A percentile compares a stretch with the other conserved stretches of the same genome.
Evolutionary conservation across 2,797 vertebrate species (phyloP).

Genomic region (Antennarius maculatus): DNA sequence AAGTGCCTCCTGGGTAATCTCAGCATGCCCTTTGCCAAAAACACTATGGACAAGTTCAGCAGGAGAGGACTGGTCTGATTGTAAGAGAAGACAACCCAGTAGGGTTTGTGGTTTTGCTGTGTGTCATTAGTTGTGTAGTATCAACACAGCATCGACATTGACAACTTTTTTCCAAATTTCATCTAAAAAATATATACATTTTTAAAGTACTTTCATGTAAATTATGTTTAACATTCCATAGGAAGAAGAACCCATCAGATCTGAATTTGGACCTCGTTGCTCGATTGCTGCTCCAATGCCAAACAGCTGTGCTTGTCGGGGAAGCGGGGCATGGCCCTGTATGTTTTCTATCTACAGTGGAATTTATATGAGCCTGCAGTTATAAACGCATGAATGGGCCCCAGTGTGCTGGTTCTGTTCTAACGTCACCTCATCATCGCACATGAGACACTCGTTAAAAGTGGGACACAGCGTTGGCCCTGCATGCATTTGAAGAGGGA

Average conservation of each 20-base stretch:
- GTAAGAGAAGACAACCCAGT: conserved; percentile 26
- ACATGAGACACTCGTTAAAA: conserved; percentile 58
- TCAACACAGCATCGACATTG: not conserved
- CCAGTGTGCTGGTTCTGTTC: conserved; percentile 68
- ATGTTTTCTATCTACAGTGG: conserved; percentile 78
- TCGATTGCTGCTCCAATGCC: conserved; percentile 40
- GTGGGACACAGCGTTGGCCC: conserved; percentile 25
- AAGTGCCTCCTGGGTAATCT: conserved; percentile 76
- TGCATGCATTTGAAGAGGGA: conserved; percentile 49
- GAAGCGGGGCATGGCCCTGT: conserved; percentile 55
- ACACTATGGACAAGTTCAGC: conserved; percentile 40
- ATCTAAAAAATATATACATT: not conserved
- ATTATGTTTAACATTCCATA: not conserved
- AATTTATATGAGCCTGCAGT: conserved; percentile 79
- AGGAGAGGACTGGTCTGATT: conserved; percentile 9
- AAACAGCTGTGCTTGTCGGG: conserved; percentile 70
- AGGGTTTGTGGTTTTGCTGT: not conserved
- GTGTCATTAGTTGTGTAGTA: no score
- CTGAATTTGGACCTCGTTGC: conserved; percentile 21
- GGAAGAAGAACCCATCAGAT: conserved; percentile 23
- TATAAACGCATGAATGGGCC: conserved; percentile 77
- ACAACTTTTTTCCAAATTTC: not conserved
- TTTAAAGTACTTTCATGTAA: no score
- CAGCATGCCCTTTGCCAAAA: conserved; percentile 56
- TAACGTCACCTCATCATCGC: conserved; percentile 71